These are phyloP conservation scores for Megalopta genalis DNA, from an alignment of 1,140 invertebrate genomes.

Conservation along the genomic window DNA sequence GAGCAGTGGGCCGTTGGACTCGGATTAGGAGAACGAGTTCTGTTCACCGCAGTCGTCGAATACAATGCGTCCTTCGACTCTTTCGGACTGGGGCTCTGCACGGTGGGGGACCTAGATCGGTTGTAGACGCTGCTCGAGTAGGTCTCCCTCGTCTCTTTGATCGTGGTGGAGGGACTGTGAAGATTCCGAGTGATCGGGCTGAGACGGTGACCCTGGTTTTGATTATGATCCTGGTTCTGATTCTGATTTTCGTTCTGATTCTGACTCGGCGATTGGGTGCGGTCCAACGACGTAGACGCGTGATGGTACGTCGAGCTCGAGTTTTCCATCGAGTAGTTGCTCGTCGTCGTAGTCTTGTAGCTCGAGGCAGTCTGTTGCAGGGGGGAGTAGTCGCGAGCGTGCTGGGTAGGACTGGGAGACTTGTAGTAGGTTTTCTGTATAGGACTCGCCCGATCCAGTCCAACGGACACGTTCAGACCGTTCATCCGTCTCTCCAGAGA, in stretches of 20 bases:
- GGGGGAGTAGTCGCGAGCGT: slow-evolving; percentile 65
- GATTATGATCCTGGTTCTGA: too few relatives aligned
- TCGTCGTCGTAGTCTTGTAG: slow-evolving; percentile 65
- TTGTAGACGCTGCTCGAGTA: slow-evolving; percentile 70
- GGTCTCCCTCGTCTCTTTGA: slow-evolving; percentile 74
- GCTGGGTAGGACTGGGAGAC: slow-evolving; percentile 69
- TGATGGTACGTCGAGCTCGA: slow-evolving; percentile 63
- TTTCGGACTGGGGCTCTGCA: slow-evolving; percentile 71
- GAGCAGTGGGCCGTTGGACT: slow-evolving; percentile 56
- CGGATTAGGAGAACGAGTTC: slow-evolving; percentile 72
- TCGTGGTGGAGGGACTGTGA: slow-evolving; percentile 74
- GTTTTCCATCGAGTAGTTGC: slow-evolving; percentile 67
- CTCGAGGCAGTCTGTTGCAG: slow-evolving; percentile 56
- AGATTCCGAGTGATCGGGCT: slow-evolving; percentile 59
- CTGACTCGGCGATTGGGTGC: slow-evolving; percentile 64
- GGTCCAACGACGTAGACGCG: slow-evolving; percentile 62
- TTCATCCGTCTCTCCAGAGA: slow-evolving; percentile 76
- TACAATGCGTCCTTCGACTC: slow-evolving; percentile 73
- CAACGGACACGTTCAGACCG: slow-evolving; percentile 67
- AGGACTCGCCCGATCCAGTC: slow-evolving; percentile 61
- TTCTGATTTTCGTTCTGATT: too few relatives aligned
- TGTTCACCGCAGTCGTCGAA: slow-evolving; percentile 63
- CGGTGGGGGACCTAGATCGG: slow-evolving; percentile 72
- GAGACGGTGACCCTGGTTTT: slow-evolving; percentile 50
- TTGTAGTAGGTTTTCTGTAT: slow-evolving; percentile 72